Percentiles rank a stretch among this genome's conserved stretches.
Evolutionary conservation across 2,888 invertebrate species (phyloP).

Genomic region (Drosophila parthenogenetica): DNA sequence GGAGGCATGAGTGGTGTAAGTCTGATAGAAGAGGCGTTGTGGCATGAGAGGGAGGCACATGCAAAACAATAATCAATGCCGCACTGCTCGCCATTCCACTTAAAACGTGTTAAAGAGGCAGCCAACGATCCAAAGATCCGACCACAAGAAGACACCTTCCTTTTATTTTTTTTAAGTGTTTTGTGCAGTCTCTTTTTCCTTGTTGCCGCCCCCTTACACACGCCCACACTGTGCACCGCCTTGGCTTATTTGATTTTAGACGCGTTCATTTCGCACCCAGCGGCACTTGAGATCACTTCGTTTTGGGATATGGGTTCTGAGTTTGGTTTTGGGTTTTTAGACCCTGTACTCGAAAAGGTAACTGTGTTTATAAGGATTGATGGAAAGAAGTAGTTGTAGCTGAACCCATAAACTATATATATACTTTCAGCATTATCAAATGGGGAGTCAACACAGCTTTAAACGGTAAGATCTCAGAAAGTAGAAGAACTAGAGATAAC

Average conservation of each 20-base stretch:
- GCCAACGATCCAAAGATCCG: conserved; percentile 51
- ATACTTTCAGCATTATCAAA: too few relatives aligned
- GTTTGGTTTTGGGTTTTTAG: conserved; percentile 4
- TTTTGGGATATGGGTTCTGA: conserved; percentile 21
- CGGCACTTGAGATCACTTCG: conserved; percentile 46
- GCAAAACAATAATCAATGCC: conserved; percentile 80
- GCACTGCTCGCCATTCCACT: conserved; percentile 65
- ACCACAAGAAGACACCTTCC: conserved; percentile 23
- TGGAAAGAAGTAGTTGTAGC: too few relatives aligned
- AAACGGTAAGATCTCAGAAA: too few relatives aligned
- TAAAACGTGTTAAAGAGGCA: conserved; percentile 78
- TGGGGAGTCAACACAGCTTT: too few relatives aligned
- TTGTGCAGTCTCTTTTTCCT: neutral
- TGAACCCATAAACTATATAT: too few relatives aligned
- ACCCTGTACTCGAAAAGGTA: too few relatives aligned
- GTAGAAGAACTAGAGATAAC: too few relatives aligned
- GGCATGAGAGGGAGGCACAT: conserved; percentile 38
- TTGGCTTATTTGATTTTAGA: conserved; percentile 78
- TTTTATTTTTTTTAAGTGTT: too few relatives aligned
- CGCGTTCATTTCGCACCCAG: conserved; percentile 69
- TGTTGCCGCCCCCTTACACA: conserved; percentile 33
- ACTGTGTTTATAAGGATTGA: too few relatives aligned
- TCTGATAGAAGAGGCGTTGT: neutral
- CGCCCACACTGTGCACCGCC: conserved; percentile 67
- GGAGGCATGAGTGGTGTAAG: neutral